phyloP scores from a whole-genome alignment of 2,113 vertebrate genomes.

The Nycticorax nycticorax region DNA sequence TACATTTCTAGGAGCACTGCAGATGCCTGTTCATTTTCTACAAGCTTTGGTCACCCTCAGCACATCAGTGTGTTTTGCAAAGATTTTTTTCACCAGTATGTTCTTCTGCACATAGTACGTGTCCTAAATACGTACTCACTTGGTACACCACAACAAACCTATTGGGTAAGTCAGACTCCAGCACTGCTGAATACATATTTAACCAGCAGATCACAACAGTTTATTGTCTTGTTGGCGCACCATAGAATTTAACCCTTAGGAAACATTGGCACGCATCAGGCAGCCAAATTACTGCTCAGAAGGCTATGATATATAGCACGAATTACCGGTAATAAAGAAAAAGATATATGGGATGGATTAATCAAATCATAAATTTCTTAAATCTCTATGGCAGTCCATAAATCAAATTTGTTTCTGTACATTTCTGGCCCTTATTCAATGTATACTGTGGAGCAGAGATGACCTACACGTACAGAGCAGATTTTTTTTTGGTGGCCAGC shows the following conservation, averaged over 20 bases:
- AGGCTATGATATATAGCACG: not conserved
- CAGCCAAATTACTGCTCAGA: conserved; percentile 14
- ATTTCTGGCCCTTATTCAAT: not conserved
- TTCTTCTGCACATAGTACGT: not conserved
- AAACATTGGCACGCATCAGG: not conserved
- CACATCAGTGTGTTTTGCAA: not conserved
- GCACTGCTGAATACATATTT: conserved; percentile 10
- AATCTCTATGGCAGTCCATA: conserved; percentile 23
- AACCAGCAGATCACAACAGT: conserved; percentile 6
- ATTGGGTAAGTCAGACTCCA: not conserved
- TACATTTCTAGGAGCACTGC: not conserved
- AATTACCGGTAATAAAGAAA: conserved; percentile 63
- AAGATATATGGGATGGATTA: conserved; percentile 59
- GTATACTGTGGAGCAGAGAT: not conserved
- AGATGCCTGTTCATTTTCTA: not conserved
- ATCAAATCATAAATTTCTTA: conserved; percentile 68
- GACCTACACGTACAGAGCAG: not conserved
- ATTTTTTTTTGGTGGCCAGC: not conserved
- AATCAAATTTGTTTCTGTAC: conserved; percentile 1
- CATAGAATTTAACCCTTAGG: conserved; percentile 44
- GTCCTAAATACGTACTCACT: conserved; percentile 1
- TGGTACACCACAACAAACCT: conserved; percentile 33
- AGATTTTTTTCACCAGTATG: not conserved
- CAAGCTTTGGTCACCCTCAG: not conserved
- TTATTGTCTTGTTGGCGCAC: not conserved